Percentiles rank a stretch among this genome's conserved stretches.
Evolutionary conservation across 2,888 invertebrate genomes (phyloP).

Genomic region (Patella ulyssiponensis): DNA sequence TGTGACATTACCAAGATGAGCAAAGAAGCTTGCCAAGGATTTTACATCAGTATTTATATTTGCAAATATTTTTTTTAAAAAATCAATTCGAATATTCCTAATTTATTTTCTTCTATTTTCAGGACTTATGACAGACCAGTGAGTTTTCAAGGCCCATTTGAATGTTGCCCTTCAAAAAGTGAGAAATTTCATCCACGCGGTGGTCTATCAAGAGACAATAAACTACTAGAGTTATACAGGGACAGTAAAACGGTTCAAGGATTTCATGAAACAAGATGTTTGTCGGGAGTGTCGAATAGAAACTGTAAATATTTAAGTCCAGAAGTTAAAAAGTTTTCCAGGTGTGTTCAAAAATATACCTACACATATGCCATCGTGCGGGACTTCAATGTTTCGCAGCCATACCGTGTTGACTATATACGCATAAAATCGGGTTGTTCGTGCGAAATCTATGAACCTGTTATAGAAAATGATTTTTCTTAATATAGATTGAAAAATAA

Average conservation of each 20-base stretch:
- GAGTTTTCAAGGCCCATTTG: slow-evolving; percentile 57
- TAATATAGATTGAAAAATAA: background rate
- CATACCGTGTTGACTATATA: slow-evolving; percentile 87
- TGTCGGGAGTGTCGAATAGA: slow-evolving; percentile 79
- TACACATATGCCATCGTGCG: slow-evolving; percentile 88
- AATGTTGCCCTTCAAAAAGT: slow-evolving; percentile 86
- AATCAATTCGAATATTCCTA: too few species aligned
- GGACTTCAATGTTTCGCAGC: slow-evolving; percentile 75
- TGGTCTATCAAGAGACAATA: slow-evolving; percentile 80
- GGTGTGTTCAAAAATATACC: slow-evolving; percentile 87
- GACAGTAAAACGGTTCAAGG: slow-evolving; percentile 75
- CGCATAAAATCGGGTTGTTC: slow-evolving; percentile 87
- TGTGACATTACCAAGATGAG: too few species aligned
- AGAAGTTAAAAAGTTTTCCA: slow-evolving; percentile 80
- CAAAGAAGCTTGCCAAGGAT: too few species aligned
- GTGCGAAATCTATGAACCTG: slow-evolving; percentile 78
- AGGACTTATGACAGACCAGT: too few species aligned
- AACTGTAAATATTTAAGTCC: slow-evolving; percentile 85
- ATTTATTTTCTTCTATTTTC: too few species aligned
- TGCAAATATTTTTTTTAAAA: too few species aligned
- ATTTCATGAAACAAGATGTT: slow-evolving; percentile 87
- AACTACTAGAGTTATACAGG: slow-evolving; percentile 81
- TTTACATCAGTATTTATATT: too few species aligned
- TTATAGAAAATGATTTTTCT: background rate
- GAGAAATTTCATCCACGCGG: slow-evolving; percentile 85